A percentile compares a stretch with the other conserved stretches of the same genome.
Conservation (phyloP, 2,113 vertebrate species). For the Nycticebus coucang region DNA sequence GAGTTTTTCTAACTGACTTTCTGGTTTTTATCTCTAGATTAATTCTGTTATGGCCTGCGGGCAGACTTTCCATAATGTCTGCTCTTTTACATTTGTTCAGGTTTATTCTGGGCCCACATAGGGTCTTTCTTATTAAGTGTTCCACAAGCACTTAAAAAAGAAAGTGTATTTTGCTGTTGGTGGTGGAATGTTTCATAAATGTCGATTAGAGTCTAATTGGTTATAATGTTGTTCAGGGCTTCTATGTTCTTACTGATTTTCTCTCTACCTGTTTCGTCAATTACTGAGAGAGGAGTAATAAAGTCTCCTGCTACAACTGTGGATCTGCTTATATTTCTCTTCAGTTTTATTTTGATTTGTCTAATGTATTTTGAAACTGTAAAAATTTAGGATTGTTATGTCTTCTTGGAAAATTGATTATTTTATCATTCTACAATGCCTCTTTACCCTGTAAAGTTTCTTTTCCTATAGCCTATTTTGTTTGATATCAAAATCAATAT, state of each 20-base stretch:
- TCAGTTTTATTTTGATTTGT: background rate
- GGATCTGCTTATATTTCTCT: background rate
- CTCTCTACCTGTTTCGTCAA: background rate
- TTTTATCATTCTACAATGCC: background rate
- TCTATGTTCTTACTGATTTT: background rate
- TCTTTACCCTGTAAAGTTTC: background rate
- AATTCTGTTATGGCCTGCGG: background rate
- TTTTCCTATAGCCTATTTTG: conserved; percentile 4
- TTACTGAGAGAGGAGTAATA: background rate
- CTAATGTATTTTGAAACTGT: background rate
- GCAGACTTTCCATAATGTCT: background rate
- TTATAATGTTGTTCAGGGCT: background rate
- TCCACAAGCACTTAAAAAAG: background rate
- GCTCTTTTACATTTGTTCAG: background rate
- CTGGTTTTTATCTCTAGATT: background rate
- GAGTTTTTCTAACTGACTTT: background rate
- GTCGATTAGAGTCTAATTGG: background rate
- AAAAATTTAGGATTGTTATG: background rate
- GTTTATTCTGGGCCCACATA: background rate
- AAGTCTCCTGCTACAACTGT: background rate
- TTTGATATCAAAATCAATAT: background rate
- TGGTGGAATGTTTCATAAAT: background rate
- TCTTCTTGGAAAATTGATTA: background rate
- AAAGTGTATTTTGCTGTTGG: background rate
- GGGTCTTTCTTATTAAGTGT: background rate